Evolutionary conservation across 2,113 vertebrate species (phyloP).

Genomic region (Diglossa brunneiventris): DNA sequence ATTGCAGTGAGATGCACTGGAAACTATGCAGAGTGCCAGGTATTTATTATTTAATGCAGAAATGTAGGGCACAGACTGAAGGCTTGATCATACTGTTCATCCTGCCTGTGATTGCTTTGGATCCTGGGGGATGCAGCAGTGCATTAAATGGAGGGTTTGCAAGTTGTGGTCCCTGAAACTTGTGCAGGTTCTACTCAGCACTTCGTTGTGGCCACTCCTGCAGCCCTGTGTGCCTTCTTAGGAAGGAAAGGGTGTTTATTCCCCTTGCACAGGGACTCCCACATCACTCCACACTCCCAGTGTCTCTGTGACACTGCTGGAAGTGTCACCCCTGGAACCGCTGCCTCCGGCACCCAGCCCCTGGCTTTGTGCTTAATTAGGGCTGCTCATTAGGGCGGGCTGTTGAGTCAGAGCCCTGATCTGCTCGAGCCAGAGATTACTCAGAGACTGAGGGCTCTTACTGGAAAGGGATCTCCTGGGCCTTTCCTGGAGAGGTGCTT

Average conservation of each 20-base stretch:
- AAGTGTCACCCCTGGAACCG: neutral
- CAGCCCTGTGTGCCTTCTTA: neutral
- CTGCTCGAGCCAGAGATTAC: neutral
- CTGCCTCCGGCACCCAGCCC: neutral
- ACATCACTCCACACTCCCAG: rapidly evolving
- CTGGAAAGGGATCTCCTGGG: neutral
- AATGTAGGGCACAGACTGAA: slow-evolving; percentile 45
- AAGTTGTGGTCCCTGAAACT: neutral
- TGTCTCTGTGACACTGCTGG: neutral
- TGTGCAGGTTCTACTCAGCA: neutral
- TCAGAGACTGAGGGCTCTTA: neutral
- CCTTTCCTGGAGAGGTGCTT: neutral
- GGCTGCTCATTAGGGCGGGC: neutral
- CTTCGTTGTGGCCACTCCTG: neutral
- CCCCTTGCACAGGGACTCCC: neutral
- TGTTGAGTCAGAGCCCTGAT: slow-evolving; percentile 22
- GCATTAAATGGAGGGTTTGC: neutral
- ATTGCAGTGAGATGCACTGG: slow-evolving; percentile 44
- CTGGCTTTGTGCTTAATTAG: neutral
- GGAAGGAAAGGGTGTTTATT: neutral
- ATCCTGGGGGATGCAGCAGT: neutral
- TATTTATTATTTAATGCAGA: slow-evolving; percentile 66
- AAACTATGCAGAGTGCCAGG: slow-evolving; percentile 28
- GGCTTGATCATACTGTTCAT: neutral
- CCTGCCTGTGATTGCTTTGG: slow-evolving; percentile 35